A percentile compares a stretch with the other conserved stretches of the same genome.
phyloP scores from a whole-genome alignment of 2,888 invertebrate species.

The Ferrisia virgata region DNA sequence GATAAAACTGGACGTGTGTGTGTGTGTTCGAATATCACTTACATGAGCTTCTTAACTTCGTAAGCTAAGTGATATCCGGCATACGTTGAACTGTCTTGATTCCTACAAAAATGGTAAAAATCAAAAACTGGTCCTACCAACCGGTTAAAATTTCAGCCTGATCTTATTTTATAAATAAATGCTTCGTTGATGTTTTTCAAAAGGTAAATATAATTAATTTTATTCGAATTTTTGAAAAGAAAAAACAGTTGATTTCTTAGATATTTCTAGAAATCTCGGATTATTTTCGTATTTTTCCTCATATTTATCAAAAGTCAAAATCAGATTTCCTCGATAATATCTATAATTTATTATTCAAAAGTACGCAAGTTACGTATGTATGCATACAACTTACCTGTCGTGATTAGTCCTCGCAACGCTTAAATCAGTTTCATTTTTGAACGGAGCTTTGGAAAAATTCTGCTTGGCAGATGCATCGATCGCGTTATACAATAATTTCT shows the following conservation, averaged over 20 bases:
- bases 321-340: no score
- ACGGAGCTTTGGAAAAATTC: background rate
- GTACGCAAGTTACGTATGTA: no score
- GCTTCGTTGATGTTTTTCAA: no score
- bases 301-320: no score
- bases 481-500: conserved; percentile 28
- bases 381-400: conserved; percentile 34
- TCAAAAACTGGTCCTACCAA: background rate
- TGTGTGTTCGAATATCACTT: conserved; percentile 59
- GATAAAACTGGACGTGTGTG: background rate
- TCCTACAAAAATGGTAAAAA: conserved; percentile 8
- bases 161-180: background rate
- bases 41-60: conserved; percentile 99
- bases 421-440: conserved; percentile 21
- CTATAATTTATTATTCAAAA: no score
- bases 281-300: no score
- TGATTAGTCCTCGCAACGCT: conserved; percentile 33
- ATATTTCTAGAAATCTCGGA: no score
- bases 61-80: conserved; percentile 99
- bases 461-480: conserved; percentile 8
- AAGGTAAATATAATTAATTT: no score
- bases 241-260: no score
- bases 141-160: background rate
- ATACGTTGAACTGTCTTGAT: conserved; percentile 71
- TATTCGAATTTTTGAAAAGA: no score